A percentile compares a stretch with the other conserved stretches of the same genome.
phyloP scores from a whole-genome alignment of 2,888 invertebrate species.

The Agapostemon virescens region DNA sequence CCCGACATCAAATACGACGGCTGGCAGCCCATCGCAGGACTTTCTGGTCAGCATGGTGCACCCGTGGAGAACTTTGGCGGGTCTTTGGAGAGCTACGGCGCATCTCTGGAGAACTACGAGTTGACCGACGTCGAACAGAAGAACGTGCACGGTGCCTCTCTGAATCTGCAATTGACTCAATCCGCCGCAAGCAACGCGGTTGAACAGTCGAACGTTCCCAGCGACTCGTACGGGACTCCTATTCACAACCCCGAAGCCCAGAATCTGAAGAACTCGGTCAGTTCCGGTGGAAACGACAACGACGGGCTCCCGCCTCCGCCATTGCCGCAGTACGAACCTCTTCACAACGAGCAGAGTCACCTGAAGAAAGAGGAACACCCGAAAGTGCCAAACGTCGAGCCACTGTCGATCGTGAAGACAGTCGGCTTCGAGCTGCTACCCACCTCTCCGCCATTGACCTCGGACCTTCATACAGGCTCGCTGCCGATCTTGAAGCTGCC shows the following conservation, averaged over 20 bases:
- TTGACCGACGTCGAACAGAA: slow-evolving; percentile 70
- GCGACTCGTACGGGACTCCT: slow-evolving; percentile 83
- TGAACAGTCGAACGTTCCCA: slow-evolving; percentile 73
- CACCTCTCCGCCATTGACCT: slow-evolving; percentile 55
- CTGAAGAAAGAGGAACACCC: slow-evolving; percentile 14
- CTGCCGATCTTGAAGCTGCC: slow-evolving; percentile 35
- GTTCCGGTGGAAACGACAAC: slow-evolving; percentile 67
- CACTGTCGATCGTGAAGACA: slow-evolving; percentile 64
- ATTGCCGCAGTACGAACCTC: slow-evolving; percentile 75
- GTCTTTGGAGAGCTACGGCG: slow-evolving; percentile 67
- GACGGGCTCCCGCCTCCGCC: slow-evolving; percentile 76
- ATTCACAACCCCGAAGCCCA: slow-evolving; percentile 76
- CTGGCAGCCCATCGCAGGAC: slow-evolving; percentile 92
- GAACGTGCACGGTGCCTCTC: slow-evolving; percentile 7
- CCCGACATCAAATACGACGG: slow-evolving; percentile 90
- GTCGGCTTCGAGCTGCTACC: slow-evolving; percentile 70
- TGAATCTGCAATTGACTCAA: slow-evolving; percentile 28
- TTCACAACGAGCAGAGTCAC: slow-evolving; percentile 70
- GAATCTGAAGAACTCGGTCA: slow-evolving; percentile 73
- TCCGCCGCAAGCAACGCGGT: slow-evolving; percentile 20
- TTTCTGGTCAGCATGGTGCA: slow-evolving; percentile 78
- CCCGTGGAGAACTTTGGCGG: slow-evolving; percentile 73
- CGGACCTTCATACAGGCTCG: slow-evolving; percentile 52
- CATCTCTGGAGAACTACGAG: slow-evolving; percentile 72
- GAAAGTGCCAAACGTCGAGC: slow-evolving; percentile 52